Conservation (phyloP, 2,113 vertebrate genomes). For the Vulpes vulpes region DNA sequence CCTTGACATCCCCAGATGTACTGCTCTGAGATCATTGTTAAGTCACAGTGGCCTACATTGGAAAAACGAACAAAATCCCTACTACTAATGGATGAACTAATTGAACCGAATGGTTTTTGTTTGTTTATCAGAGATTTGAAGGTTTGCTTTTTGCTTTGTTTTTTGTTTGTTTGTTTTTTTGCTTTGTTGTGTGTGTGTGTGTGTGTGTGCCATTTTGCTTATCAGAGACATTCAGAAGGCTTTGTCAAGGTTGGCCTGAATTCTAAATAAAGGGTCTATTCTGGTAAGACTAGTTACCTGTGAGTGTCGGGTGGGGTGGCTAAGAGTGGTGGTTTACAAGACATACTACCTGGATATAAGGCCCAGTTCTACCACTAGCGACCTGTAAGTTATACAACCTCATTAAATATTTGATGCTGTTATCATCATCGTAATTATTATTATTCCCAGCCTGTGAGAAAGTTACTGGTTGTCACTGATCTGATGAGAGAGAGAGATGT, state of each 20-base stretch:
- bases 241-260: constrained; percentile 25
- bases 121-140: constrained; percentile 7
- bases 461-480: constrained; percentile 23
- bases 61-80: background rate
- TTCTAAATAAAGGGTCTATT: constrained; percentile 48
- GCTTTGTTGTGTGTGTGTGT: background rate
- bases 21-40: background rate
- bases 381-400: constrained; percentile 18
- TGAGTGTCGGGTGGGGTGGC: background rate
- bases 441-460: constrained; percentile 10
- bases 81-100: background rate
- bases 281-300: constrained; percentile 22
- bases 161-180: constrained; percentile 20
- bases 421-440: background rate
- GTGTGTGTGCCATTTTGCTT: background rate
- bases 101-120: background rate
- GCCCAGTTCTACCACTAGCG: background rate
- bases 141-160: constrained; percentile 3
- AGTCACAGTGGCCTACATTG: background rate
- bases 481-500: background rate
- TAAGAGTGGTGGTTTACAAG: constrained; percentile 6
- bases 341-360: constrained; percentile 2
- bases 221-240: background rate
- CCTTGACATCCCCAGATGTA: background rate
- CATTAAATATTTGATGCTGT: constrained; percentile 38